A percentile compares a stretch with the other conserved stretches of the same genome.
Conservation (phyloP, 2,888 invertebrate species). For the Aporophyla nigra region DNA sequence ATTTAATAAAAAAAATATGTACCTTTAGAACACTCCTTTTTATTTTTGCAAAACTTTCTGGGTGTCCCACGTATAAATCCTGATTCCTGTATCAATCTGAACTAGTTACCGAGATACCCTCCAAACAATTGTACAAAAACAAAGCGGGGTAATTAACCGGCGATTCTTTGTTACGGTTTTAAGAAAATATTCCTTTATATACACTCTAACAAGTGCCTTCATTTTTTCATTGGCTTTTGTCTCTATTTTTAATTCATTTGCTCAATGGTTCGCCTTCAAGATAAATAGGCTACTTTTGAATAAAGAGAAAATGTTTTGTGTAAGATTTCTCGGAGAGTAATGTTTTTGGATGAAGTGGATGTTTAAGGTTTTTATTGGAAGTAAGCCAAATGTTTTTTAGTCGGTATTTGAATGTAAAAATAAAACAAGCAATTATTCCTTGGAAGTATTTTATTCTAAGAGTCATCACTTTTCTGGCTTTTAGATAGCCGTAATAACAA, state of each 20-base stretch:
- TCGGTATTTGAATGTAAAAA: background rate
- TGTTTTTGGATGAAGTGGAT: constrained; percentile 7
- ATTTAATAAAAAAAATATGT: too few relatives aligned
- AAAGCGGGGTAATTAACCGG: constrained; percentile 55
- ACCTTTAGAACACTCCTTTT: too few relatives aligned
- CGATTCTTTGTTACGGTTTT: constrained; percentile 48
- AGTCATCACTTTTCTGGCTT: too few relatives aligned
- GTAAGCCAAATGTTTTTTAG: constrained; percentile 4
- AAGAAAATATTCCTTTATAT: constrained; percentile 53
- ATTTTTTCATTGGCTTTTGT: constrained; percentile 57
- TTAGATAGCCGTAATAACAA: too few relatives aligned
- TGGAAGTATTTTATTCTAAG: background rate
- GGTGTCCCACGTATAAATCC: too few relatives aligned
- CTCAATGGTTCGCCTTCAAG: constrained; percentile 46
- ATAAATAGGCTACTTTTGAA: constrained; percentile 45
- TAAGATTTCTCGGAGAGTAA: background rate
- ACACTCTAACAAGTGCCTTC: constrained; percentile 52
- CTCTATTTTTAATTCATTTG: constrained; percentile 51
- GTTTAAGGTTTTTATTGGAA: constrained; percentile 10
- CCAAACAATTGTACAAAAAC: constrained; percentile 41
- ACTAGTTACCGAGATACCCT: constrained; percentile 18
- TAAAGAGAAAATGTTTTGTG: constrained; percentile 25
- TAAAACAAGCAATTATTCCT: too few relatives aligned
- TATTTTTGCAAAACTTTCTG: too few relatives aligned
- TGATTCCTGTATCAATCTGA: constrained; percentile 29